These are phyloP conservation scores for Semicossyphus pulcher DNA, from an alignment of 2,113 vertebrate genomes.

Conservation along the genomic window DNA sequence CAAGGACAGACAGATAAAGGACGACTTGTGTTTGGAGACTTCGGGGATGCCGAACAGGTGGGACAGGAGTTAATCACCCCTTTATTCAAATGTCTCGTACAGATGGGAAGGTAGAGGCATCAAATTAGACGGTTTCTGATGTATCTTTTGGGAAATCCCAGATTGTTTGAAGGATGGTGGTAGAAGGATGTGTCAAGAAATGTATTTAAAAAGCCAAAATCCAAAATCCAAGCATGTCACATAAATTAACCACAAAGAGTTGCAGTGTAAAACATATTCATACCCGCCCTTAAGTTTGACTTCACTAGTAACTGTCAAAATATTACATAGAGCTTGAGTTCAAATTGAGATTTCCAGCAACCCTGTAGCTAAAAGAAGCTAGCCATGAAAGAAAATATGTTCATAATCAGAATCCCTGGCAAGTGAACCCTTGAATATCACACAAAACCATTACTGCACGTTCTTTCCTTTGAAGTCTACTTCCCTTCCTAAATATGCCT, in stretches of 20 bases:
- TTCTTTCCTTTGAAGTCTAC: no score
- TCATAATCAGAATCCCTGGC: not conserved
- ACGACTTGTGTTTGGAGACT: conserved; percentile 55
- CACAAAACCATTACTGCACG: not conserved
- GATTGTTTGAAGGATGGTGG: conserved; percentile 10
- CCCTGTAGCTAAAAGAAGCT: not conserved
- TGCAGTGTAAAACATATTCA: not conserved
- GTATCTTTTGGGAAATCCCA: conserved; percentile 9
- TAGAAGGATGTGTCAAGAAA: not conserved
- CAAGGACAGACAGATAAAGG: conserved; percentile 54
- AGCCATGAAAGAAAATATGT: not conserved
- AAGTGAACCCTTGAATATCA: not conserved
- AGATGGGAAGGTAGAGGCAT: conserved; percentile 14
- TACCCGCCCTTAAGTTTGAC: not conserved
- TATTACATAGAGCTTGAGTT: not conserved
- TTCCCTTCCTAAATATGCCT: no score
- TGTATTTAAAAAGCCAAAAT: not conserved
- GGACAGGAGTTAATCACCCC: conserved; percentile 47
- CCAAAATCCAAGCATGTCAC: not conserved
- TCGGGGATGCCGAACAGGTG: conserved; percentile 39
- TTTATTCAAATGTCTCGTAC: conserved; percentile 45
- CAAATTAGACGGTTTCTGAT: conserved; percentile 31
- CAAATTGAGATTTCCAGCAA: not conserved
- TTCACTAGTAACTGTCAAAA: not conserved
- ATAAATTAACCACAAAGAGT: not conserved